Percentiles rank a stretch among this genome's conserved stretches.
Evolutionary conservation across 2,113 vertebrate genomes (phyloP).

Genomic region (Manacus vitellinus): DNA sequence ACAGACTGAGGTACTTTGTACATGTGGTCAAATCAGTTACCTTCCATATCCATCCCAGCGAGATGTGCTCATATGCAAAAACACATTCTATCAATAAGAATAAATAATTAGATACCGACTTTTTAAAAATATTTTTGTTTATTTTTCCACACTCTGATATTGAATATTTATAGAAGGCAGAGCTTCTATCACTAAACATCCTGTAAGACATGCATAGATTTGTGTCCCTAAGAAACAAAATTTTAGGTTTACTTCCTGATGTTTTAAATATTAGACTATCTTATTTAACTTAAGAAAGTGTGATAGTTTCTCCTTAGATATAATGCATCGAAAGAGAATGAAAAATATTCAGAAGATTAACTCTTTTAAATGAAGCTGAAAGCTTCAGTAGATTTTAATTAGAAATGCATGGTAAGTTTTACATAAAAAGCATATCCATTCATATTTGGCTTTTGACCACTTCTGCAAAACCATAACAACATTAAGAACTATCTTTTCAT

Average conservation of each 20-base stretch:
- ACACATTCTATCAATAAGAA: background rate
- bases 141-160: background rate
- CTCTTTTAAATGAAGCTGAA: slow-evolving; percentile 46
- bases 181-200: background rate
- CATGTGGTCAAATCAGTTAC: background rate
- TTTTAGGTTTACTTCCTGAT: background rate
- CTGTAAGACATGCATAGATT: background rate
- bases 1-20: background rate
- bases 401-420: slow-evolving; percentile 51
- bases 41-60: background rate
- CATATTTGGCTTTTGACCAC: slow-evolving; percentile 41
- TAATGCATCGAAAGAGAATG: background rate
- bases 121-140: background rate
- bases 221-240: background rate
- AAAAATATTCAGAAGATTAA: slow-evolving; percentile 14
- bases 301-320: background rate
- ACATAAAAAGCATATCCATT: background rate
- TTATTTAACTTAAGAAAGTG: background rate
- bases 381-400: slow-evolving; percentile 69
- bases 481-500: background rate
- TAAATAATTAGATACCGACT: background rate
- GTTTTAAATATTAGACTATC: background rate
- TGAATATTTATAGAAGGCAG: background rate
- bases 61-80: background rate
- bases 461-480: background rate